phyloP scores from a whole-genome alignment of 2,113 vertebrate genomes.

The Upupa epops region DNA sequence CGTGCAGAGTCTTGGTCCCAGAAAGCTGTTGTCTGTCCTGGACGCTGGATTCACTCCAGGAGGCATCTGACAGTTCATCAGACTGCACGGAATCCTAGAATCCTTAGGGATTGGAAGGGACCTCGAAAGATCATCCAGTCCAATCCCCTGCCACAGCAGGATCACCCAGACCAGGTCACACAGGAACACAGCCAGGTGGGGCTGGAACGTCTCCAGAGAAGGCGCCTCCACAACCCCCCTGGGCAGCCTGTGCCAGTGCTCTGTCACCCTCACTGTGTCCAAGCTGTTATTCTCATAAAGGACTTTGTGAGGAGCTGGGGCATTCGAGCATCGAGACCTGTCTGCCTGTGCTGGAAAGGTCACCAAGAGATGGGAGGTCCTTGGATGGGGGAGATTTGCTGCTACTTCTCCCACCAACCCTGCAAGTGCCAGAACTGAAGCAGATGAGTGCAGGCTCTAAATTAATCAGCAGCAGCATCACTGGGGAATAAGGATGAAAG shows the following conservation, averaged over 20 bases:
- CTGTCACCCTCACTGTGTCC: too few relatives aligned
- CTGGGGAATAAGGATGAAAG: not conserved
- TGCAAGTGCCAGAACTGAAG: not conserved
- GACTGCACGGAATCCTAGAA: too few relatives aligned
- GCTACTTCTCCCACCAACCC: not conserved
- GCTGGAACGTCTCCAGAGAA: too few relatives aligned
- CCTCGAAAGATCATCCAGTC: too few relatives aligned
- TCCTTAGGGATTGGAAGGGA: too few relatives aligned
- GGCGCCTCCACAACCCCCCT: too few relatives aligned
- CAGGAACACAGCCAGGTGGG: too few relatives aligned
- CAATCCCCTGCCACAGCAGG: too few relatives aligned
- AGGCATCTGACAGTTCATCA: not conserved
- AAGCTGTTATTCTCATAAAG: accelerated
- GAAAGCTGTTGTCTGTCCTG: not conserved
- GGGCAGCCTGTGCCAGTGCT: too few relatives aligned
- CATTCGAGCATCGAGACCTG: not conserved
- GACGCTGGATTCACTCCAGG: not conserved
- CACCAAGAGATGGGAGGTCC: accelerated
- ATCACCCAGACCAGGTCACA: too few relatives aligned
- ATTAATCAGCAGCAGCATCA: not conserved
- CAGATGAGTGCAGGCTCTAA: not conserved
- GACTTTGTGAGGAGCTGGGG: not conserved
- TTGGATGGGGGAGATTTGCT: not conserved
- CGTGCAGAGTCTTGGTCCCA: accelerated
- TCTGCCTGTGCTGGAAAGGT: too few relatives aligned